A percentile compares a stretch with the other conserved stretches of the same genome.
Evolutionary conservation across 2,888 invertebrate species (phyloP).

Genomic region (Phyllotreta striolata): DNA sequence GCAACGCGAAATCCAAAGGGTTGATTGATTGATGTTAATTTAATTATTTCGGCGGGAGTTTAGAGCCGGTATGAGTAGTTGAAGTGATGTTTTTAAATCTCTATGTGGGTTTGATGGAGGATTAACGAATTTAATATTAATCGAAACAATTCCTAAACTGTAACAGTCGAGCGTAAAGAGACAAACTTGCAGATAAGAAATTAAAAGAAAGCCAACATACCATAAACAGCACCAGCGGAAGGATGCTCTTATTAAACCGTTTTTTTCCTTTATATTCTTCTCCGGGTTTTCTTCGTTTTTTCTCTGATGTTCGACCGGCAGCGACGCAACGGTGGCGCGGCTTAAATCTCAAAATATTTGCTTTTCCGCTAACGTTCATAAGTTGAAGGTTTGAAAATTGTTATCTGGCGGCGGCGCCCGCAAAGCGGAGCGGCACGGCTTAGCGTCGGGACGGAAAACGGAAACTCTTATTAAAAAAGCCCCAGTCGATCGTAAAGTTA

Average conservation of each 20-base stretch:
- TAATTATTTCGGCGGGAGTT: no score
- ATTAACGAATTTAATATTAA: no score
- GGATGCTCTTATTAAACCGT: slow-evolving; percentile 24
- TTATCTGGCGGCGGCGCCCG: slow-evolving; percentile 10
- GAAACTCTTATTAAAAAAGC: slow-evolving; percentile 12
- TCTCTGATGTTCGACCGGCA: no score
- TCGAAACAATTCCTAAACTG: neutral
- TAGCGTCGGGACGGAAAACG: no score
- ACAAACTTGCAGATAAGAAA: slow-evolving; percentile 19
- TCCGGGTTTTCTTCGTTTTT: no score
- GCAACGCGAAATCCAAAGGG: no score
- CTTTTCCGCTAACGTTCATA: slow-evolving; percentile 20
- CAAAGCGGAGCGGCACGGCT: no score
- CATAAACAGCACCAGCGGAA: slow-evolving; percentile 4
- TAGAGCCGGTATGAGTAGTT: no score
- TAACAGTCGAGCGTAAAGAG: slow-evolving; percentile 12
- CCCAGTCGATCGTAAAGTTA: no score
- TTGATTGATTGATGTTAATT: no score
- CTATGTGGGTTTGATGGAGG: no score
- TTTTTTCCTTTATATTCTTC: slow-evolving; percentile 15
- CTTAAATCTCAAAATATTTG: slow-evolving; percentile 25
- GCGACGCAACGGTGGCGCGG: slow-evolving; percentile 1
- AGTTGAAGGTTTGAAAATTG: slow-evolving; percentile 17
- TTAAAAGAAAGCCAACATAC: slow-evolving; percentile 20
- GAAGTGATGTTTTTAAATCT: no score